Base-by-base conservation (phyloP, 53 echinoderm and acorn worm species). In the Paelopatides confundens region DNA sequence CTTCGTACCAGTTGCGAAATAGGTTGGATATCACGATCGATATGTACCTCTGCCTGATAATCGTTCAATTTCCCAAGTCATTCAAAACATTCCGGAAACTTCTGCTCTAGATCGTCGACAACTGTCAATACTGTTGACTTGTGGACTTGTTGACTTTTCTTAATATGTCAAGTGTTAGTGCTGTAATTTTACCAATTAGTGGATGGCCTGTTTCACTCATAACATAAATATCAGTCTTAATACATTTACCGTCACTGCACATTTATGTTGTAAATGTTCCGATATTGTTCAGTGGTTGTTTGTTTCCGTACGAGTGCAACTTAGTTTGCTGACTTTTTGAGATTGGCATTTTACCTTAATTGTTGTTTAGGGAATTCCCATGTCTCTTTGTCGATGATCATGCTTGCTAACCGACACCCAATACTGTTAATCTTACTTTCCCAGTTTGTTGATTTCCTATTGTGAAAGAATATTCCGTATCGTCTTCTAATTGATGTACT, bases 1-100 rank as follows among this genome's bases (percentile, higher is more conserved):
- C n/a, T n/a, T n/a, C n/a, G n/a, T n/a, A n/a, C n/a, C n/a, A n/a
- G 87, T 71, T 91, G 91, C 9, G 74, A 87, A 8, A 91, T 83
- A 27, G 82, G 87, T 9, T 47, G 46, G 15, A 91, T 63, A 1
- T 36, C 43, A 11, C 34, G 15, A 48, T 81, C 62, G 11, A 85
- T 54, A 43, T 87, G 62, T 2, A 91, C 62, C 21, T 40, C 54
- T 30, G 58, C 83, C 63, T 35, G 38, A 36, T 87, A 36, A 12
- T 62, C 74, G 15, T n/a, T 40, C 7, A 87, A 62, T 66, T 87
- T 87, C 4, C 87, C 76, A 14, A 82, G 18, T 30, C 82, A 43
- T 27, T 69, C 8, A 58, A 82, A 89, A 23, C 54, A 83, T 2
- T 34, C 71, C 1, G 85, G 85, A 27, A 54, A 89, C 13, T 0